Conservation (phyloP, 1,140 invertebrate genomes). For the Lanistes nyassanus region DNA sequence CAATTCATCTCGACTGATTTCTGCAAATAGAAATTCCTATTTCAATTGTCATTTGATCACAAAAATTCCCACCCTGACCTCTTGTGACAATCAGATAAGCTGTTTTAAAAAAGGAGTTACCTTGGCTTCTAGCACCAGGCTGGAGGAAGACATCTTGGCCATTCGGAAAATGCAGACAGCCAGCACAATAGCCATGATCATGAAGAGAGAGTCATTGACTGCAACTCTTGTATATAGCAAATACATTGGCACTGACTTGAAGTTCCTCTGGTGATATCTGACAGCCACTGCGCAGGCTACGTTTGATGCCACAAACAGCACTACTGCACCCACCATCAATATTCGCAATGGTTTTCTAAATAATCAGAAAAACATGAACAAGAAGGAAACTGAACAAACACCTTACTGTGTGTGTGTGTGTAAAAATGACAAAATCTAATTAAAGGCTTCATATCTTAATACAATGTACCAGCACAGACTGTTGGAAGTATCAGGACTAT, state of each 20-base stretch:
- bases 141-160: slow-evolving; percentile 58
- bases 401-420: no score
- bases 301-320: slow-evolving; percentile 61
- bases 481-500: no score
- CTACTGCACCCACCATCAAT: slow-evolving; percentile 44
- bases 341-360: slow-evolving; percentile 50
- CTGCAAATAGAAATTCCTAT: no score
- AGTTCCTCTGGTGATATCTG: slow-evolving; percentile 34
- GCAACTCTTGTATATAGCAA: slow-evolving; percentile 55
- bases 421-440: no score
- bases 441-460: no score
- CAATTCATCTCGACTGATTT: no score
- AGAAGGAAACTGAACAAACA: not conserved
- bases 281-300: slow-evolving; percentile 55
- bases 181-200: slow-evolving; percentile 58
- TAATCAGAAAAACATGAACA: slow-evolving; percentile 10
- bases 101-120: slow-evolving; percentile 40
- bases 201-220: slow-evolving; percentile 64
- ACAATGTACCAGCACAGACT: no score
- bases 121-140: slow-evolving; percentile 63
- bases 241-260: slow-evolving; percentile 40
- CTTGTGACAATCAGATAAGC: not conserved
- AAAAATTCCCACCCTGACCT: slow-evolving; percentile 3
- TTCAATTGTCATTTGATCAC: no score
- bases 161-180: slow-evolving; percentile 62